Base-by-base conservation (phyloP, 2,113 vertebrate species). In the Cisticola juncidis region DNA sequence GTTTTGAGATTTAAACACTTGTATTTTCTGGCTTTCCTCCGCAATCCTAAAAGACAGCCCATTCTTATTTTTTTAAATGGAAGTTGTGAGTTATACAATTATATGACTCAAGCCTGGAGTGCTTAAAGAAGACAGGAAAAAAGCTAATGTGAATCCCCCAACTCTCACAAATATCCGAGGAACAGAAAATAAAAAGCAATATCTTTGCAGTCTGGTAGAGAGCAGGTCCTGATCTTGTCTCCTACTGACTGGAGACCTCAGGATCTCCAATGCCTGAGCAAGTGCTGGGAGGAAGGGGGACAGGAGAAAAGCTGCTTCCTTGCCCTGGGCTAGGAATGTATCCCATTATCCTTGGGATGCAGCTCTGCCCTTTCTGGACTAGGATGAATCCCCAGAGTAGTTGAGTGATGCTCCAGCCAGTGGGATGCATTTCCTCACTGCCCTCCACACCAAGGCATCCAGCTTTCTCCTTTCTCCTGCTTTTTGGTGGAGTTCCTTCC, bases 81-180 rank as follows among this genome's bases (percentile, higher is more conserved):
- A 88, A 93, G 76, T 66, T 96, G 80, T 70, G 88, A 93, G 90
- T 94, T 97, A 74, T 54, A 84, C 88, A 92, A 86, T 88, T 86
- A 94, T 50, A 80, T 84, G 88, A 96, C 72, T 90, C 72, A 73
- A 92, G 78, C 72, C 9, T 86, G 60, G 88, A 77, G 82, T 92
- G 61, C 85, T 80, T 94, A 70, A 76, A 90, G 69, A 71, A 79
- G 58, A 77, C 50, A 15, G 57, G 40, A 36, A 73, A 70, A 94
- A 85, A 76, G 14, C 16, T 17, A 45, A 38, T 48, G 47, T 42
- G 61, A 71, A 79, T 80, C 38, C 71, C 50, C 18, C 53, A 74
- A 53, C 54, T 70, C 71, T 66, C 36, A 80, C 35, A 78, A 76
- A 81, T 22, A 65, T 10, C 5, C 0, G 50, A 84, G 60, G 54